Evolutionary conservation across 2,797 vertebrate genomes (phyloP), one percentile per base, ranked within the genome.

Genomic region (Danio tinwini): DNA sequence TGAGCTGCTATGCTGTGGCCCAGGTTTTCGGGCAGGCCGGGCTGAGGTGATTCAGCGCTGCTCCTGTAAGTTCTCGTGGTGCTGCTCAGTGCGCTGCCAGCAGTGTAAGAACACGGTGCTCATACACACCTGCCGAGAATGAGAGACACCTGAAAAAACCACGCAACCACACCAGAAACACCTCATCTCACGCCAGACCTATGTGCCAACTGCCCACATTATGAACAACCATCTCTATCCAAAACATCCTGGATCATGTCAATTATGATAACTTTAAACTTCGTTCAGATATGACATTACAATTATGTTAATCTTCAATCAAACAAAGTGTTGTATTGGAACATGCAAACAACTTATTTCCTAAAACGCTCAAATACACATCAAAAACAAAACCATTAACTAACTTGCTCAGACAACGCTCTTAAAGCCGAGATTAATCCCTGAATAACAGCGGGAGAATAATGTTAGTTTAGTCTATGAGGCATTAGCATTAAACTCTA

Each of bases 11-110:
- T 95, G 95, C 82, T 95, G 94, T 0, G 91, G 94, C n/a, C 91
- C 93, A 0, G 93, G 92, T 1, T 95, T 91, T 88, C 87, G 71
- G 67, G 92, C 87, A 0, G 90, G 92, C 6, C 90, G 91, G 47
- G 94, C 88, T 0, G 93, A 95, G 84, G 88, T 93, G 86, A 89
- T 90, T 59, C 90, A 95, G 90, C 83, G 88, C 16, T 94, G 95
- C 86, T 93, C 93, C 87, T 95, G 94, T 91, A 91, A 91, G 85
- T 94, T 94, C 73, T 88, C 76, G 85, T 94, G 94, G 93, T 95
- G 95, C 89, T 96, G 95, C 88, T 93, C 94, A 0, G 87, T 93
- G 64, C 89, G 90, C 81, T 92, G 94, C 86, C 87, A 93, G 86
- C 94, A 94, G 89, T 93, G 94, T 90, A 89, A 85, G 86, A 93